These are phyloP conservation scores for Wiebesia pumilae DNA, from an alignment of 1,140 invertebrate species.

Conservation along the genomic window DNA sequence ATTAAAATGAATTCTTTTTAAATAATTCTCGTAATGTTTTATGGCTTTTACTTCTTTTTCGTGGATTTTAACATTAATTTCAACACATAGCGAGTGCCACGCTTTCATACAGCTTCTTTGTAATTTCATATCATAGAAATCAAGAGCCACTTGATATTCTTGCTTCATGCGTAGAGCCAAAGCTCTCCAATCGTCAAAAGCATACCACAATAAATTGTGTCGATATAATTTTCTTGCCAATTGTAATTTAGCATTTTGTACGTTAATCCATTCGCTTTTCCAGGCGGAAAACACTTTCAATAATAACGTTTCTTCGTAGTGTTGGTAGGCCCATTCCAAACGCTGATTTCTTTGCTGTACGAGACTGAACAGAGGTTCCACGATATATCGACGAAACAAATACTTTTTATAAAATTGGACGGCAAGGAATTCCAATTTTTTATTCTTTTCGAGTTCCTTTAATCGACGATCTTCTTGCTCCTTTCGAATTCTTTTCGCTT, in stretches of 20 bases:
- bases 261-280: conserved; percentile 54
- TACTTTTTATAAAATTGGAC: conserved; percentile 64
- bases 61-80: conserved; percentile 50
- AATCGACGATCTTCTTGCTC: conserved; percentile 63
- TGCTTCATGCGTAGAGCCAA: conserved; percentile 51
- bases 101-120: conserved; percentile 56
- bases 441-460: conserved; percentile 60
- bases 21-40: conserved; percentile 54
- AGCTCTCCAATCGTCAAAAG: conserved; percentile 61
- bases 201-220: conserved; percentile 58
- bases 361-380: conserved; percentile 61
- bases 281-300: conserved; percentile 59
- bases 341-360: conserved; percentile 58
- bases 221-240: conserved; percentile 56
- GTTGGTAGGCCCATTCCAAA: conserved; percentile 57
- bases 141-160: conserved; percentile 65
- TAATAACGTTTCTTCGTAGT: conserved; percentile 56
- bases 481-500: conserved; percentile 62
- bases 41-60: conserved; percentile 58
- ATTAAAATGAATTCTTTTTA: conserved; percentile 60
- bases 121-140: conserved; percentile 67
- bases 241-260: conserved; percentile 54
- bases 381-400: conserved; percentile 63
- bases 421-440: conserved; percentile 56
- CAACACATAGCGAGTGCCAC: conserved; percentile 56